Percentiles rank a stretch among this genome's conserved stretches.
Conservation (phyloP, 92 coral and sea anemone species). For the Zoanthus sociatus region DNA sequence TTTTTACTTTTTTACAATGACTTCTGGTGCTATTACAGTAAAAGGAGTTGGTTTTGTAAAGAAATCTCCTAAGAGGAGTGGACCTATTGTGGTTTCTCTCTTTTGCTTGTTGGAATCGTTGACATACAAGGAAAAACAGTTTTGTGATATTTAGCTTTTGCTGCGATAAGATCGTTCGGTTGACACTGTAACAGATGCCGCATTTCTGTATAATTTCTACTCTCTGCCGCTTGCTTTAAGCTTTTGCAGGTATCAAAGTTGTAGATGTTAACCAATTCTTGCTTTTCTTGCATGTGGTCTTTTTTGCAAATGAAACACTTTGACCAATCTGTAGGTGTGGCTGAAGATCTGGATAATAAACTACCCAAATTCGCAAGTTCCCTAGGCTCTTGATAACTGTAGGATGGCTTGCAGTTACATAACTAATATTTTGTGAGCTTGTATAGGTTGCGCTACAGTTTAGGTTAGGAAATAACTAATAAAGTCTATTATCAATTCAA, state of each 20-base stretch:
- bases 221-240: conserved; percentile 13
- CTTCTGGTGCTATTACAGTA: too few species aligned
- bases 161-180: not conserved
- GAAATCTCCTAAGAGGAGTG: conserved; percentile 16
- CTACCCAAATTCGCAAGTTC: too few species aligned
- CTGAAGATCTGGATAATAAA: not conserved
- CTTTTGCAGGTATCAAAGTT: not conserved
- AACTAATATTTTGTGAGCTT: too few species aligned
- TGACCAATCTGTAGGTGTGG: not conserved
- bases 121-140: not conserved
- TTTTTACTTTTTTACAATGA: too few species aligned
- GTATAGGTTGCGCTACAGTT: too few species aligned
- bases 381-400: too few species aligned
- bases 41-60: not conserved
- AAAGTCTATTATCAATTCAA: too few species aligned
- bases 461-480: too few species aligned
- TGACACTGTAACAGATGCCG: not conserved
- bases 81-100: too few species aligned
- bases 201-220: not conserved
- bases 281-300: not conserved
- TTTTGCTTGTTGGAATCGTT: too few species aligned
- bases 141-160: not conserved
- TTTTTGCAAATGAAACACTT: not conserved
- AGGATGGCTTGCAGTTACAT: too few species aligned
- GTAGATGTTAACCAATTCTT: not conserved